Conservation (phyloP, 2,888 invertebrate species). For the Stenurella melanura region DNA sequence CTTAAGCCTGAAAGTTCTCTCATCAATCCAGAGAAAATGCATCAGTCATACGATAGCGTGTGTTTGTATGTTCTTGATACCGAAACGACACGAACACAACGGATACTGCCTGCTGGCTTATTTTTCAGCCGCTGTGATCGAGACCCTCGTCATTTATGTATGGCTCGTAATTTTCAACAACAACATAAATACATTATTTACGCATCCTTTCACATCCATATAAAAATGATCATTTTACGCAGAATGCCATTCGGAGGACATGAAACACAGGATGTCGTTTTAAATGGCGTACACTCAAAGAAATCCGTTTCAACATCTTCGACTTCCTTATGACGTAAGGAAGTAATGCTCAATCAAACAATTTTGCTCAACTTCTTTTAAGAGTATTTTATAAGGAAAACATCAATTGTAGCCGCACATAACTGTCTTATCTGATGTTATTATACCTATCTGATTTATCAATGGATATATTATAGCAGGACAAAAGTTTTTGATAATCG, state of each 20-base stretch:
- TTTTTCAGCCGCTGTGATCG: constrained; percentile 18
- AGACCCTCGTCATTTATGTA: constrained; percentile 25
- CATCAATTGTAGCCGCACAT: no score
- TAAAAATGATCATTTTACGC: constrained; percentile 12
- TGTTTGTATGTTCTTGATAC: constrained; percentile 15
- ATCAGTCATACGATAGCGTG: constrained; percentile 20
- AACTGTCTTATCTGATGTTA: no score
- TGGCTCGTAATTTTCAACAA: constrained; percentile 19
- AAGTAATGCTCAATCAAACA: no score
- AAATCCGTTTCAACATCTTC: neutral
- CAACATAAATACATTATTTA: constrained; percentile 30
- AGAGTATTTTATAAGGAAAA: no score
- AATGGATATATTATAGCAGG: no score
- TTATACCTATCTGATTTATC: no score
- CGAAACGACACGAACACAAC: neutral
- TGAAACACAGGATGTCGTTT: neutral
- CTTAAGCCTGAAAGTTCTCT: constrained; percentile 21
- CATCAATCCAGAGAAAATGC: constrained; percentile 26
- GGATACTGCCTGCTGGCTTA: constrained; percentile 8
- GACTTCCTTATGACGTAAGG: neutral
- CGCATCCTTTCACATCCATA: constrained; percentile 25
- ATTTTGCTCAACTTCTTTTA: no score
- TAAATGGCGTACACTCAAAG: neutral
- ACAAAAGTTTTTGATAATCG: no score
- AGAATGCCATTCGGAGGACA: neutral